A percentile compares a stretch with the other conserved stretches of the same genome.
phyloP scores from a whole-genome alignment of 2,888 invertebrate species.

The Drosophila gaucha region DNA sequence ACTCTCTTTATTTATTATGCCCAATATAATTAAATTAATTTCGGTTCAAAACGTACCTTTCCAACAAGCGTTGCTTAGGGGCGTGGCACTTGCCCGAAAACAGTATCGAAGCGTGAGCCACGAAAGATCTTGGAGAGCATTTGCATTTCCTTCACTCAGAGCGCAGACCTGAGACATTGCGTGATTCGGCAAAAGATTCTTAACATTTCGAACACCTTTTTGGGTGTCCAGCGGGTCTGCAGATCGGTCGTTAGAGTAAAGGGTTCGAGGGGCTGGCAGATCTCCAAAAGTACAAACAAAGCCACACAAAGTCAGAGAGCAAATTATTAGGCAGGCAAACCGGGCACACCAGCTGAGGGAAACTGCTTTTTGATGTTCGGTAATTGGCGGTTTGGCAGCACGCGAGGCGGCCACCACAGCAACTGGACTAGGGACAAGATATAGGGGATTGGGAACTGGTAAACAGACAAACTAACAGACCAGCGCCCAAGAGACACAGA shows the following conservation, averaged over 20 bases:
- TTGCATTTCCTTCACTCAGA: slow-evolving; percentile 53
- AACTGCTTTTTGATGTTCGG: slow-evolving; percentile 79
- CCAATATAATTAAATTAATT: slow-evolving; percentile 75
- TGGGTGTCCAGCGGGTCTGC: slow-evolving; percentile 60
- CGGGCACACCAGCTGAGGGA: slow-evolving; percentile 56
- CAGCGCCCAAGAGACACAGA: slow-evolving; percentile 37
- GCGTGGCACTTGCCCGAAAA: slow-evolving; percentile 57
- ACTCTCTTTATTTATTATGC: slow-evolving; percentile 68
- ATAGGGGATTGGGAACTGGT: neutral
- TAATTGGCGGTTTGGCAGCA: slow-evolving; percentile 80
- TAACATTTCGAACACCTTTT: slow-evolving; percentile 76
- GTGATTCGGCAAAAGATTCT: slow-evolving; percentile 70
- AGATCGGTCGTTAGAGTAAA: slow-evolving; percentile 15
- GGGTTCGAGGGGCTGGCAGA: slow-evolving; percentile 16
- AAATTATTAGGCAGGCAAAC: slow-evolving; percentile 68
- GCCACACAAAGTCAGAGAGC: slow-evolving; percentile 71
- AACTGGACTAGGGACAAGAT: slow-evolving; percentile 30
- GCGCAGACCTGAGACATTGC: slow-evolving; percentile 52
- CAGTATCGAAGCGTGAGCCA: slow-evolving; percentile 69
- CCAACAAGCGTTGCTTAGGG: slow-evolving; percentile 21
- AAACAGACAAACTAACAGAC: slow-evolving; percentile 28
- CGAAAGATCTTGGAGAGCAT: slow-evolving; percentile 58
- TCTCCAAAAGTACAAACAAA: slow-evolving; percentile 65
- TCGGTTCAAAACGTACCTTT: slow-evolving; percentile 25
- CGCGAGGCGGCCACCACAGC: slow-evolving; percentile 62